phyloP scores from a whole-genome alignment of 2,797 vertebrate species.

The Anomalospiza imberbis region DNA sequence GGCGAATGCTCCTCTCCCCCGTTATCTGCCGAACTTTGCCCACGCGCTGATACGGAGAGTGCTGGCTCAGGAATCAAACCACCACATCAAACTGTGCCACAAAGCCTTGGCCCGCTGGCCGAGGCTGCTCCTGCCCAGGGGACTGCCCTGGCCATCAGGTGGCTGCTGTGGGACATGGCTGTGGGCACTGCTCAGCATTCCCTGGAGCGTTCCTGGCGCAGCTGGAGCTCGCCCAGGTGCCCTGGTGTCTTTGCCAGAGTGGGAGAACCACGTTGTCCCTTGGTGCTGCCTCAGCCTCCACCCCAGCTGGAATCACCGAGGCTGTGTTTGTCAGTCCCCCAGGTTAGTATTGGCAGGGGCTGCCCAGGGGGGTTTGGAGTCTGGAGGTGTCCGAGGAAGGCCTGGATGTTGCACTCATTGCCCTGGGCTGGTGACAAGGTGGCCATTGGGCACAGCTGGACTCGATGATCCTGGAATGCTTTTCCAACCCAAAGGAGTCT shows the following conservation, averaged over 20 bases:
- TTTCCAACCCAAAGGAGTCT: neutral
- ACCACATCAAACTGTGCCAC: fast-evolving
- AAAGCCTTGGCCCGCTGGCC: neutral
- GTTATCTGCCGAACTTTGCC: constrained; percentile 16
- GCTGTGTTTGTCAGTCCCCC: neutral
- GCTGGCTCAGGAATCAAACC: neutral
- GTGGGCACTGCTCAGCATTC: neutral
- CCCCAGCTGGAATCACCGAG: fast-evolving
- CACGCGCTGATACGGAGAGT: neutral
- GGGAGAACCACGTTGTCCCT: fast-evolving
- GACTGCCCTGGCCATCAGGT: neutral
- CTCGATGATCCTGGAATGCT: fast-evolving
- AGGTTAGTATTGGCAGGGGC: fast-evolving
- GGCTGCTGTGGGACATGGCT: neutral
- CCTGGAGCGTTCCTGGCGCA: fast-evolving
- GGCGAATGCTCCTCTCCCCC: neutral
- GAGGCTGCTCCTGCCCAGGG: neutral
- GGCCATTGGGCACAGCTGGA: fast-evolving
- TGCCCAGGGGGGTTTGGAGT: neutral
- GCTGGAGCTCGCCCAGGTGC: fast-evolving
- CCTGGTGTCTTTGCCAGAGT: neutral
- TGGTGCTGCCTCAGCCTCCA: neutral
- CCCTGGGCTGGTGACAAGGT: neutral
- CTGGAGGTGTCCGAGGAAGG: fast-evolving
- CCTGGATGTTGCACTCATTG: neutral